Percentiles rank a stretch among this genome's conserved stretches.
Evolutionary conservation across 2,888 invertebrate species (phyloP).

Genomic region (Nephrotoma flavescens): DNA sequence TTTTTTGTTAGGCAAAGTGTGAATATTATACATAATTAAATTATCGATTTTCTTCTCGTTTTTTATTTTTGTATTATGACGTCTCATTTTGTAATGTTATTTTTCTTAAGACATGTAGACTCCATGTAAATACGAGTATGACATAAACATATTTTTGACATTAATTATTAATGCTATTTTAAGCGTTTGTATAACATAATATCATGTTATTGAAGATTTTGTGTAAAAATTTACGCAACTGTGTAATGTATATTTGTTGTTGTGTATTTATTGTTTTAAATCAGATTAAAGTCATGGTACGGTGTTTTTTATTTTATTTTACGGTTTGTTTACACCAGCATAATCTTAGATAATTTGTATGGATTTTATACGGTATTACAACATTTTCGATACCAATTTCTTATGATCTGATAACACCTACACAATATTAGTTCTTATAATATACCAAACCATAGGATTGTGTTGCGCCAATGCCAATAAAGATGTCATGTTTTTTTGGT

Average conservation of each 20-base stretch:
- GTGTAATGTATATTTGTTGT: not conserved
- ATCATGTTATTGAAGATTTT: not conserved
- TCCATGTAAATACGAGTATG: not conserved
- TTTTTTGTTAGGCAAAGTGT: not conserved
- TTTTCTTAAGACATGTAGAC: not conserved
- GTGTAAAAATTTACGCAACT: not conserved
- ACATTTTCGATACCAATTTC: not conserved
- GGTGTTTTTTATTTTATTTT: not conserved
- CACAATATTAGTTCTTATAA: not conserved
- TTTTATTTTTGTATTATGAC: not conserved
- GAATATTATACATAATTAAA: not conserved
- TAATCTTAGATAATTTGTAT: not conserved
- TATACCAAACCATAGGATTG: not conserved
- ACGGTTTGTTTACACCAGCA: not conserved
- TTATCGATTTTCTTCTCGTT: not conserved
- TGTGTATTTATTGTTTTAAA: not conserved
- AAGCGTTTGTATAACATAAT: not conserved
- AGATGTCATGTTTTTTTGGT: not conserved
- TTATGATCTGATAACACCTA: not conserved
- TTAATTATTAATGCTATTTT: not conserved
- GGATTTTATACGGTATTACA: not conserved
- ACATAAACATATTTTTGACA: not conserved
- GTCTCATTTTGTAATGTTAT: not conserved
- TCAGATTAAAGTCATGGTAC: not conserved
- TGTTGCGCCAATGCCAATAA: not conserved